Percentiles rank a stretch among this genome's conserved stretches.
Conservation (phyloP, 2,888 invertebrate species). For the Leucophenga montana region DNA sequence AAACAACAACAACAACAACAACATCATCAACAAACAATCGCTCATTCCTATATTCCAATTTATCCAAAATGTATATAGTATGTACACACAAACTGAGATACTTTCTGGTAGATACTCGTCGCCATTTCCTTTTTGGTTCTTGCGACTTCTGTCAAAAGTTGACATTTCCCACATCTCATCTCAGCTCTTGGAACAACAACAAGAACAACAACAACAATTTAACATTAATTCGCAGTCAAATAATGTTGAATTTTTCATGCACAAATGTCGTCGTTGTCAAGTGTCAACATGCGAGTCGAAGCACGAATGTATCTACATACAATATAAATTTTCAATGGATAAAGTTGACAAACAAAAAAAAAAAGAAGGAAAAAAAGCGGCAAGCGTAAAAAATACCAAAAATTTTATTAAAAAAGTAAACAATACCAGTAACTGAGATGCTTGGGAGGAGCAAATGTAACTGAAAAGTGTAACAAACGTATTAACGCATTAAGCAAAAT, state of each 20-base stretch:
- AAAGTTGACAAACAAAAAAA: constrained; percentile 7
- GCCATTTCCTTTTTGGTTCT: constrained; percentile 24
- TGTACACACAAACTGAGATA: too few species aligned
- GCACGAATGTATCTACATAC: background rate
- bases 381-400: constrained; percentile 17
- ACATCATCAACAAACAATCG: background rate
- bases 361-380: constrained; percentile 35
- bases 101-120: constrained; percentile 51
- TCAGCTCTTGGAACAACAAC: too few species aligned
- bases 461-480: constrained; percentile 15
- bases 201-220: constrained; percentile 56
- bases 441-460: background rate
- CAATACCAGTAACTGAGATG: constrained; percentile 12
- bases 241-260: constrained; percentile 69
- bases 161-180: constrained; percentile 68
- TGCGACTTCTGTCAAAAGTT: constrained; percentile 62
- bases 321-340: background rate
- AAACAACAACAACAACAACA: too few species aligned
- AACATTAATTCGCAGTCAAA: constrained; percentile 70
- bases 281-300: constrained; percentile 51
- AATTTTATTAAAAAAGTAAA: constrained; percentile 25
- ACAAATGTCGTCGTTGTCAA: constrained; percentile 70
- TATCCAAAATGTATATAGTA: too few species aligned
- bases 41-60: too few species aligned
- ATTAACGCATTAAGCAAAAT: constrained; percentile 26